phyloP scores from a whole-genome alignment of 2,797 vertebrate genomes.

The Danio aesculapii region DNA sequence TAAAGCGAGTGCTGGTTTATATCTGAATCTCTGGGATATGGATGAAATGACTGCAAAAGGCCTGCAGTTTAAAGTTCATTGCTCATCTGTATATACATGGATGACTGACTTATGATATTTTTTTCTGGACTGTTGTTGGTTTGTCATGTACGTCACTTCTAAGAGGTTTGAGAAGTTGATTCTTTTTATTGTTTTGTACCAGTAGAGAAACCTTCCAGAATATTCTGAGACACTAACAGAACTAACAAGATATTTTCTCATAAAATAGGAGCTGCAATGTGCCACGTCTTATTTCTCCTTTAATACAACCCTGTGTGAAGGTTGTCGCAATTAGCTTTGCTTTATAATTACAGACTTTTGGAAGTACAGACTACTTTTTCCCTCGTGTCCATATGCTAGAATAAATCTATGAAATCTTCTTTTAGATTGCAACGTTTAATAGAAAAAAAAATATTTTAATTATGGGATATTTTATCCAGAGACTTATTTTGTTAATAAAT shows the following conservation, averaged over 20 bases:
- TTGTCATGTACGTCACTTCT: slow-evolving; percentile 55
- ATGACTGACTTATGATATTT: slow-evolving; percentile 54
- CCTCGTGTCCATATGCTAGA: slow-evolving; percentile 51
- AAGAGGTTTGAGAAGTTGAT: slow-evolving; percentile 20
- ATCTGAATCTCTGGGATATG: slow-evolving; percentile 65
- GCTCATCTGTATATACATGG: slow-evolving; percentile 56
- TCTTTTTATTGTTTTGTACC: slow-evolving; percentile 27
- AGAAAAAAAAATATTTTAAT: slow-evolving; percentile 65
- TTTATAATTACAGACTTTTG: slow-evolving; percentile 40
- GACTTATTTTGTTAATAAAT: slow-evolving; percentile 71
- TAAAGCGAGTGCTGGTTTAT: slow-evolving; percentile 7
- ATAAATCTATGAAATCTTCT: slow-evolving; percentile 63
- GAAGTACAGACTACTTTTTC: slow-evolving; percentile 43
- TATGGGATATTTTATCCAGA: slow-evolving; percentile 72
- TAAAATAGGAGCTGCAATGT: slow-evolving; percentile 17
- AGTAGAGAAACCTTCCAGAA: slow-evolving; percentile 33
- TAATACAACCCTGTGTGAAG: slow-evolving; percentile 9
- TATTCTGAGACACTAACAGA: slow-evolving; percentile 30
- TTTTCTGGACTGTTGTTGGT: slow-evolving; percentile 52
- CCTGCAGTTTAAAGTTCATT: slow-evolving; percentile 18
- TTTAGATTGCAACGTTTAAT: slow-evolving; percentile 63
- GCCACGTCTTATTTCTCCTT: slow-evolving; percentile 10
- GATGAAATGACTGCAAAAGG: background rate
- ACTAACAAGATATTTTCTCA: slow-evolving; percentile 33
- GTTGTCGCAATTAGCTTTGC: slow-evolving; percentile 26